A percentile compares a stretch with the other conserved stretches of the same genome.
phyloP scores from a whole-genome alignment of 2,797 vertebrate species.

The Bradypus variegatus region DNA sequence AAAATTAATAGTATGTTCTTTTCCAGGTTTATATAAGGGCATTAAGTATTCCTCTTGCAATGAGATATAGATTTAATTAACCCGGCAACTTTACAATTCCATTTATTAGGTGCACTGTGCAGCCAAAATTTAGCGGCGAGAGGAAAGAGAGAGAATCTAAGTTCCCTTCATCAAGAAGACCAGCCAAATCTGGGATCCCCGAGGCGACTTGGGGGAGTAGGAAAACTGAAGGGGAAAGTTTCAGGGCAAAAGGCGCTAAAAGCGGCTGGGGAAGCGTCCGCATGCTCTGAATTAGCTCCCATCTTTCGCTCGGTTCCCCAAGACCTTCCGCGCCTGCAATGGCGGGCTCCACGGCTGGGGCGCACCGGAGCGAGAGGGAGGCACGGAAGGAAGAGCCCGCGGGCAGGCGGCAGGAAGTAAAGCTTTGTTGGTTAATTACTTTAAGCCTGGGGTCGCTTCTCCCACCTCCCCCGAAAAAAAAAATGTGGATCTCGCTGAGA shows the following conservation, averaged over 20 bases:
- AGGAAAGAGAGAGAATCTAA: not conserved
- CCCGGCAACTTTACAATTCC: conserved; percentile 5
- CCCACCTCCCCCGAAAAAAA: not conserved
- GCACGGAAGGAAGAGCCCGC: not conserved
- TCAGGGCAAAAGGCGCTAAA: not conserved
- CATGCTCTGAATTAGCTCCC: not conserved
- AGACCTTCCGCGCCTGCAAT: not conserved
- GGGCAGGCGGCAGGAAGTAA: not conserved
- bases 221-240: not conserved
- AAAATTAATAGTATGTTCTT: conserved; percentile 14
- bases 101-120: conserved; percentile 32
- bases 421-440: conserved; percentile 57
- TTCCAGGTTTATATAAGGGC: conserved; percentile 47
- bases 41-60: conserved; percentile 21
- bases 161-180: not conserved
- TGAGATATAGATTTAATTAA: conserved; percentile 60
- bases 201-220: not conserved
- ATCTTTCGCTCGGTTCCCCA: not conserved
- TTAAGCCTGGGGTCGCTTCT: conserved; percentile 50
- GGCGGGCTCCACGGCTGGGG: not conserved
- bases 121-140: conserved; percentile 27
- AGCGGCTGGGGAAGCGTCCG: not conserved
- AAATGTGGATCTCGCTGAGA: conserved; percentile 57
- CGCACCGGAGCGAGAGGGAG: not conserved
- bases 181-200: not conserved